Evolutionary conservation across 1,140 invertebrate species (phyloP).

Genomic region (Papilio helenus): DNA sequence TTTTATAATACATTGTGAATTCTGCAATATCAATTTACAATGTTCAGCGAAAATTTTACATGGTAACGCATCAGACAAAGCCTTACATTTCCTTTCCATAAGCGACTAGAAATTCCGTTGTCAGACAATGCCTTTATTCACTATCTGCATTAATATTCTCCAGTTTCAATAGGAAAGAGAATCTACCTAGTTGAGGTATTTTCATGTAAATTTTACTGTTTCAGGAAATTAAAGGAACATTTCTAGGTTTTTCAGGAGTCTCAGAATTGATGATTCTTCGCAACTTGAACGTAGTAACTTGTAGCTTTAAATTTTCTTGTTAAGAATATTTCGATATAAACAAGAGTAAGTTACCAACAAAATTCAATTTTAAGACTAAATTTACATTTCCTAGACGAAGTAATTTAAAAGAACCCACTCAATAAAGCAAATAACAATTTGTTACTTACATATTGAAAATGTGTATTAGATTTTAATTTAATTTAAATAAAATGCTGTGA

Average conservation of each 20-base stretch:
- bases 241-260: not conserved
- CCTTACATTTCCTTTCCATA: constrained; percentile 26
- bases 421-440: no score
- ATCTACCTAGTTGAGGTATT: constrained; percentile 21
- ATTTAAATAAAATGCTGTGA: no score
- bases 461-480: no score
- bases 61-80: constrained; percentile 17
- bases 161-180: constrained; percentile 23
- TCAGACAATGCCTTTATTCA: constrained; percentile 37
- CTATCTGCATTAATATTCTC: constrained; percentile 37
- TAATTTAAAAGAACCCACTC: no score
- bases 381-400: no score
- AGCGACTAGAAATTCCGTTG: constrained; percentile 27
- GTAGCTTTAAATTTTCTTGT: not conserved
- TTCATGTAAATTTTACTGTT: constrained; percentile 28
- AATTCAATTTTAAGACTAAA: no score
- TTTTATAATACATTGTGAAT: not conserved
- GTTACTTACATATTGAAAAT: no score
- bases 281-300: not conserved
- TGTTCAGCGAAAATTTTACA: constrained; percentile 13
- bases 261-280: not conserved
- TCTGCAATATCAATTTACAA: not conserved
- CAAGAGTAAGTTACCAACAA: no score
- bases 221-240: constrained; percentile 3
- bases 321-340: no score